Percentiles rank a stretch among this genome's conserved stretches.
These are phyloP conservation scores for Ailuropoda melanoleuca DNA, from an alignment of 2,113 vertebrate genomes.

Conservation along the genomic window DNA sequence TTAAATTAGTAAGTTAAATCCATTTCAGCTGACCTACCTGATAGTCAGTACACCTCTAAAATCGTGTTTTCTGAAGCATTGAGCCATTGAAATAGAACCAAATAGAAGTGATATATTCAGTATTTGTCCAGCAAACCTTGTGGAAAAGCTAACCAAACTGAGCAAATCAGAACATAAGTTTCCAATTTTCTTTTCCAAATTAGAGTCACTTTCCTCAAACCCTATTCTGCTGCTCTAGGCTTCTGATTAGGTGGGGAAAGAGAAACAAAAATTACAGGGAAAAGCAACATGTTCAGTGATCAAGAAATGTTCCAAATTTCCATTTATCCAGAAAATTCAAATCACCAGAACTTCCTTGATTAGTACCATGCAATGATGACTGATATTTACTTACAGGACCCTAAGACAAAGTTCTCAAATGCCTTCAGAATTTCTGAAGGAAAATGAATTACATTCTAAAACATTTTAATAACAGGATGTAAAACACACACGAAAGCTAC, in stretches of 20 bases:
- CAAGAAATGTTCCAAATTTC: conserved; percentile 3
- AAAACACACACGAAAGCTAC: neutral
- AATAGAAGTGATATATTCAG: neutral
- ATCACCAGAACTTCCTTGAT: neutral
- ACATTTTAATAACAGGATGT: conserved; percentile 24
- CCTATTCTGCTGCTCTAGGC: neutral
- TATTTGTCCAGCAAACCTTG: neutral
- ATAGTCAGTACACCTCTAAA: neutral
- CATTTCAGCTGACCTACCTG: neutral
- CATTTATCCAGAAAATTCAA: conserved; percentile 1
- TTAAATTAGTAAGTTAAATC: neutral
- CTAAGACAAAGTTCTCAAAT: conserved; percentile 1
- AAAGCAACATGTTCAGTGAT: neutral
- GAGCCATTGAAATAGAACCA: conserved; percentile 7
- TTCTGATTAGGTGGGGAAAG: conserved; percentile 25
- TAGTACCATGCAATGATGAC: neutral
- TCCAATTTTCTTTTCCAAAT: conserved; percentile 37
- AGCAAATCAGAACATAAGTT: conserved; percentile 25
- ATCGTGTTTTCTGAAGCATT: neutral
- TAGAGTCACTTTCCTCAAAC: conserved; percentile 11
- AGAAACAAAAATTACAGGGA: neutral
- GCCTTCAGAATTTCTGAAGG: neutral
- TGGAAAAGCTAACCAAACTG: neutral
- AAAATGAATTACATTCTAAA: conserved; percentile 29
- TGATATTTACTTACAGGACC: neutral